Conservation (phyloP, 1,140 invertebrate genomes). For the Drosophila burlai region DNA sequence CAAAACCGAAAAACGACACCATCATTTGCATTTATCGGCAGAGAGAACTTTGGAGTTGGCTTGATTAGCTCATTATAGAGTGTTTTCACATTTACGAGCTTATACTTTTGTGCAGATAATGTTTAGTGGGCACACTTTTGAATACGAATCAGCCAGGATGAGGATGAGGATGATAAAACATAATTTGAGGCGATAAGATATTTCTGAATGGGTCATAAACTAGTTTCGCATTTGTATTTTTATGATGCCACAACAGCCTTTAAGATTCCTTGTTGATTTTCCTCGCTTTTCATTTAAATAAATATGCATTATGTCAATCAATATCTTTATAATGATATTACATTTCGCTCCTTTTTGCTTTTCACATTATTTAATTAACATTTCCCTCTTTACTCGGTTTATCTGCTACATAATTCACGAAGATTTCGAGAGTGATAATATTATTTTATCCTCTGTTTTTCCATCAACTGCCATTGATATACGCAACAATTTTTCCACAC, state of each 20-base stretch:
- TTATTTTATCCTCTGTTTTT: slow-evolving; percentile 4
- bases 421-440: neutral
- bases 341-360: neutral
- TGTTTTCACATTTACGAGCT: slow-evolving; percentile 61
- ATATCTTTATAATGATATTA: slow-evolving; percentile 1
- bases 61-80: slow-evolving; percentile 65
- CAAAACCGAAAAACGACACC: slow-evolving; percentile 28
- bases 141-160: slow-evolving; percentile 15
- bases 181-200: slow-evolving; percentile 8
- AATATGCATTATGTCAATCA: neutral
- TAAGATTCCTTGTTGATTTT: neutral
- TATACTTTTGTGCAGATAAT: slow-evolving; percentile 33
- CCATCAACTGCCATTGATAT: slow-evolving; percentile 31
- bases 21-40: slow-evolving; percentile 44
- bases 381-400: neutral
- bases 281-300: neutral
- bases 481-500: slow-evolving; percentile 16
- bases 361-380: slow-evolving; percentile 18
- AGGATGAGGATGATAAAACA: neutral
- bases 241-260: neutral
- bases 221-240: slow-evolving; percentile 5
- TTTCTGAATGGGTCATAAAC: slow-evolving; percentile 24
- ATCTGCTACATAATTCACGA: slow-evolving; percentile 13
- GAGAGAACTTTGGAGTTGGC: slow-evolving; percentile 22
- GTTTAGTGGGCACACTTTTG: slow-evolving; percentile 31